Base-by-base conservation (phyloP, 2,113 vertebrate species). In the Myodes glareolus region DNA sequence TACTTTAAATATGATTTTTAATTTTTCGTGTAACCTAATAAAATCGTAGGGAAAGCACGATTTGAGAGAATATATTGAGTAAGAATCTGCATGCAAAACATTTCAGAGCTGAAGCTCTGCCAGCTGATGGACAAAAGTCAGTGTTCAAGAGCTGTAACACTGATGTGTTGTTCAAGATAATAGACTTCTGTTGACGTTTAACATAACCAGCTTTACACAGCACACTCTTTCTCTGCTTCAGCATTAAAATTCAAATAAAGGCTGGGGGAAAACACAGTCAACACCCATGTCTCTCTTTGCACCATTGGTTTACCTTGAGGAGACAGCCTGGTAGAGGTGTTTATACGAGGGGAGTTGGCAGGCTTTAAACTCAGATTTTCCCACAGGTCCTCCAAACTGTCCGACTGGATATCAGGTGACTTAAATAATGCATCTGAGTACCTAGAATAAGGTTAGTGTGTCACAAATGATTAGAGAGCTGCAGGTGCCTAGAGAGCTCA, bases 321-420 rank as follows among this genome's bases (percentile, higher is more conserved):
- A 52, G 99, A 99, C 98, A 99, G 98, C 63, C 98, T 98, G 29
- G 99, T 97, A 0, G 98, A 99, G 97, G 98, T 65, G 82, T 98
- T 99, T 97, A 99, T 97, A 92, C 98, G 99, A 97, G 99, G 98
- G 9, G 98, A 99, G 95, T 98, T 97, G 39, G 98, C 97, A 42
- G 99, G 98, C 97, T 98, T 99, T 94, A 99, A 98, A 97, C 99
- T 99, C 92, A 99, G 98, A 96, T 99, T 99, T 98, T 99, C 98
- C 97, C 99, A 99, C 68, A 99, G 98, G 81, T 99, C 99, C 97
- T 99, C 99, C 94, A 99, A 98, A 94, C 97, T 99, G 97, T 99
- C 98, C 6, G 98, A 98, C 97, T 99, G 99, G 67, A 98, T 97
- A 12, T 98, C 98, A 21, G 98, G 98, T 94, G 98, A 97, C 94